These are phyloP conservation scores for Vesta saturnalis DNA, from an alignment of 2,888 invertebrate species.

Conservation along the genomic window DNA sequence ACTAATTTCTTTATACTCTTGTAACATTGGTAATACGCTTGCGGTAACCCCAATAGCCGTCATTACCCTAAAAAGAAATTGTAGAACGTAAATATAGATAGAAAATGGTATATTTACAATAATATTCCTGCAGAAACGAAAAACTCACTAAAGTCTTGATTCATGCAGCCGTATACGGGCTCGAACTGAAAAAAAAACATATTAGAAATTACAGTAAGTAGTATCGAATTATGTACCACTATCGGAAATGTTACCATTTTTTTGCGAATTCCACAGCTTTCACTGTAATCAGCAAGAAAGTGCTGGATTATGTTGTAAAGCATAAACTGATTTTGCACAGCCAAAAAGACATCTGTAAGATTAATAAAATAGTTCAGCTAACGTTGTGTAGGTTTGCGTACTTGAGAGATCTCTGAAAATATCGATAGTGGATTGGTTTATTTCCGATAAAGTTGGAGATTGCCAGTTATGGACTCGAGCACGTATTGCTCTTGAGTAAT, in stretches of 20 bases:
- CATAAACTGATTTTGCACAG: neutral
- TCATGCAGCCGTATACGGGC: conserved; percentile 37
- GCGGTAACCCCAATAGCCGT: conserved; percentile 5
- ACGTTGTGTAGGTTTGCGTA: conserved; percentile 60
- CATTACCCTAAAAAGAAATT: conserved; percentile 1
- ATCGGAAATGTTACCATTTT: neutral
- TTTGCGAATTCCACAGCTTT: neutral
- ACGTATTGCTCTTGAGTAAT: conserved; percentile 78
- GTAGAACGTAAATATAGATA: too few relatives aligned
- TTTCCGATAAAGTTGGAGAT: conserved; percentile 67
- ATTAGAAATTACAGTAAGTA: neutral
- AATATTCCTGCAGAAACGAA: too few relatives aligned
- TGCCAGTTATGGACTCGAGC: conserved; percentile 62
- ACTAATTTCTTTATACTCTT: conserved; percentile 16
- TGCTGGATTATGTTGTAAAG: neutral
- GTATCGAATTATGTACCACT: neutral
- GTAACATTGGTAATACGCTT: conserved; percentile 10
- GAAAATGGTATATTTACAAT: too few relatives aligned
- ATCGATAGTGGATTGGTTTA: conserved; percentile 73
- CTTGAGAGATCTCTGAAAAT: conserved; percentile 87
- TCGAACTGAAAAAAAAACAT: neutral
- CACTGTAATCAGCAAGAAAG: neutral
- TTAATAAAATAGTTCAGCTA: neutral
- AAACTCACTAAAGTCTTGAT: conserved; percentile 90
- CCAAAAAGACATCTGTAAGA: neutral